Evolutionary conservation across 1,140 invertebrate genomes (phyloP).

Genomic region (Euborellia annulipes): DNA sequence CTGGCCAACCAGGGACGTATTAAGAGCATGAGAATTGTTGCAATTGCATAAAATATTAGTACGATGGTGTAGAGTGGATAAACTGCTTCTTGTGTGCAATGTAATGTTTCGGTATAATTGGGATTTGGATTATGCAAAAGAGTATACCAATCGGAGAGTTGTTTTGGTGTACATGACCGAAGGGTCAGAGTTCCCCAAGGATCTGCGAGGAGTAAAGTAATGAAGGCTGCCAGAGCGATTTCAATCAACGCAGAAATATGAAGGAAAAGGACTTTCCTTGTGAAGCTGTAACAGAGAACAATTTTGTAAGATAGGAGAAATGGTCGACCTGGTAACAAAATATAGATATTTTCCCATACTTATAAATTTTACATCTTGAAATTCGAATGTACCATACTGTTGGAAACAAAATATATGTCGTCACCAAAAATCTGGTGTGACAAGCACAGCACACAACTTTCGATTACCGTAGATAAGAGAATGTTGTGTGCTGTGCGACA

Average conservation of each 20-base stretch:
- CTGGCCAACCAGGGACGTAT: conserved; percentile 52
- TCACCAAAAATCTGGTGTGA: too few relatives aligned
- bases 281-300: conserved; percentile 38
- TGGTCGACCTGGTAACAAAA: too few relatives aligned
- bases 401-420: too few relatives aligned
- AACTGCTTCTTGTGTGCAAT: conserved; percentile 93
- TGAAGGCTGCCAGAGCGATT: conserved; percentile 48
- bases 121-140: conserved; percentile 85
- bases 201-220: conserved; percentile 58
- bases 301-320: conserved; percentile 5
- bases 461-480: too few relatives aligned
- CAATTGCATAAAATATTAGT: conserved; percentile 78
- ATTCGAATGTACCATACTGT: too few relatives aligned
- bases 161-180: conserved; percentile 56
- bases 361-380: too few relatives aligned
- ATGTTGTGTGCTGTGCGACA: too few relatives aligned
- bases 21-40: conserved; percentile 62
- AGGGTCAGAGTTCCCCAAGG: conserved; percentile 59
- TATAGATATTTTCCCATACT: too few relatives aligned
- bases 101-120: conserved; percentile 71
- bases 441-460: too few relatives aligned
- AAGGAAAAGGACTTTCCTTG: conserved; percentile 47
- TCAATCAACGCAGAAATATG: conserved; percentile 70
- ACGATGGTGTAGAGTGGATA: conserved; percentile 95
- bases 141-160: conserved; percentile 90